Evolutionary conservation across 2,113 vertebrate species (phyloP).

Genomic region (Xiphophorus maculatus): DNA sequence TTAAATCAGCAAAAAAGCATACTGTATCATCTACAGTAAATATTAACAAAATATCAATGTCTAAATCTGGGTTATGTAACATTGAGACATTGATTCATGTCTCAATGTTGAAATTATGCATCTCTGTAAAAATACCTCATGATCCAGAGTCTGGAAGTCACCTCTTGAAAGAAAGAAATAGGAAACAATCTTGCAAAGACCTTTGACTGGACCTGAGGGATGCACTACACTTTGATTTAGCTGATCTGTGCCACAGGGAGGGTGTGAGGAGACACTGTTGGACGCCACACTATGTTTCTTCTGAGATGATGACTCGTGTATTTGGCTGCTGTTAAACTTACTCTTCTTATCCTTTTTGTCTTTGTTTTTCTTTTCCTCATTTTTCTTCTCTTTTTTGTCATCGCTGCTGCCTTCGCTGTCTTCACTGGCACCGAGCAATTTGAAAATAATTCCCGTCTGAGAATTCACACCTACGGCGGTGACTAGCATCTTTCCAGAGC

Average conservation of each 20-base stretch:
- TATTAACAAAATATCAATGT: too few species aligned
- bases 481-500: slow-evolving; percentile 95
- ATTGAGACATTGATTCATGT: too few species aligned
- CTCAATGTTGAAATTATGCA: too few species aligned
- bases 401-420: slow-evolving; percentile 87
- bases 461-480: slow-evolving; percentile 96
- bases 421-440: slow-evolving; percentile 89
- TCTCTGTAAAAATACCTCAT: not conserved
- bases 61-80: too few species aligned
- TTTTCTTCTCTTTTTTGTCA: slow-evolving; percentile 68
- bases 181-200: not conserved
- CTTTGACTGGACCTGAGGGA: not conserved
- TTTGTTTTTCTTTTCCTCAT: slow-evolving; percentile 64
- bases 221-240: not conserved
- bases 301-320: not conserved
- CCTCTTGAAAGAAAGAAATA: not conserved
- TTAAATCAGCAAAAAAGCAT: too few species aligned
- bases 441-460: slow-evolving; percentile 97
- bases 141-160: not conserved
- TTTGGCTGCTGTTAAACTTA: slow-evolving; percentile 34
- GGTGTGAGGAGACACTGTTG: not conserved
- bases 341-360: slow-evolving; percentile 70
- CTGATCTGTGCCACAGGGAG: not conserved
- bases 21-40: too few species aligned
- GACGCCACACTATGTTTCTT: not conserved